Evolutionary conservation across 1,140 invertebrate species (phyloP).

Genomic region (Drosophila lacertosa): DNA sequence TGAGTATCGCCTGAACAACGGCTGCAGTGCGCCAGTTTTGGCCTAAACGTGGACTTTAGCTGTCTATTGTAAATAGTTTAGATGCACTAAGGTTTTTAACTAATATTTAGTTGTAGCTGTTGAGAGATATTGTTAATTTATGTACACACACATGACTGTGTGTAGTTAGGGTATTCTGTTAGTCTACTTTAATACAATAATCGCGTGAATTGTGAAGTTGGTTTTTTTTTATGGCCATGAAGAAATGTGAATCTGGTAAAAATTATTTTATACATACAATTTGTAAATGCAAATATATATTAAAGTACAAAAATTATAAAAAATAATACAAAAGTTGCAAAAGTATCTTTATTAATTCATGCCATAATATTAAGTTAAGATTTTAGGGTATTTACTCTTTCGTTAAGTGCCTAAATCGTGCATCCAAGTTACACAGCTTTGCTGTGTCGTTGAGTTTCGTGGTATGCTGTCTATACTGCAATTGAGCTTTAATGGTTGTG

Average conservation of each 20-base stretch:
- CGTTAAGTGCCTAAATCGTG: no score
- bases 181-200: conserved; percentile 23
- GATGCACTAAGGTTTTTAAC: conserved; percentile 53
- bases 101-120: conserved; percentile 80
- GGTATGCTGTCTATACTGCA: no score
- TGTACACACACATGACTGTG: conserved; percentile 41
- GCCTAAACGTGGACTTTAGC: conserved; percentile 44
- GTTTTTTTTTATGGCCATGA: conserved; percentile 35
- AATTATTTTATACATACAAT: conserved; percentile 31
- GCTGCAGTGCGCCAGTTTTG: conserved; percentile 86
- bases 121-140: conserved; percentile 73
- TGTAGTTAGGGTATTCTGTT: conserved; percentile 31
- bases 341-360: no score
- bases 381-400: background rate
- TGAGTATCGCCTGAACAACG: conserved; percentile 92
- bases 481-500: no score
- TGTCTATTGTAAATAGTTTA: conserved; percentile 63
- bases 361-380: no score
- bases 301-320: conserved; percentile 17
- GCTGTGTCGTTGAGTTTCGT: background rate
- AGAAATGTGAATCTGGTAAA: conserved; percentile 38
- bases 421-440: background rate
- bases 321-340: no score
- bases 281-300: conserved; percentile 30
- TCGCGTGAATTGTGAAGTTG: conserved; percentile 20